Evolutionary conservation across 1,140 invertebrate species (phyloP), one percentile per base, ranked within the genome.

Genomic region (Nasonia longicornis): DNA sequence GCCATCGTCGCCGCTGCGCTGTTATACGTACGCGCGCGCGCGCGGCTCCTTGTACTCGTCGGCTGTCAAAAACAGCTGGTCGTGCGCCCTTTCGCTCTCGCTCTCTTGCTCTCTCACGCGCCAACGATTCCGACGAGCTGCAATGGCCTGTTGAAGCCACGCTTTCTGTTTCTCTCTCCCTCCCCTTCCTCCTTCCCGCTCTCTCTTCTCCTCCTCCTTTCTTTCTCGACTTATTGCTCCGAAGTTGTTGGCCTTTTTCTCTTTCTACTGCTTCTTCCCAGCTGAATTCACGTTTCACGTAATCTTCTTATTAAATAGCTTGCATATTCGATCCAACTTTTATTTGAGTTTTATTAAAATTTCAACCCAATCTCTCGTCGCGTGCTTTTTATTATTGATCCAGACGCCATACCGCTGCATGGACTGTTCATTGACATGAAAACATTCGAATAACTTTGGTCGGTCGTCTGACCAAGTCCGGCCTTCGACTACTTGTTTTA

Each of bases 261-360:
- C 6, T 16, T n/a, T n/a, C 52, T n/a, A 58, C 52, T 58, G 2
- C 16, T 58, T 58, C 52, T 58, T 58, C 52, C 16, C 52, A 58
- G 52, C 52, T 58, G 52, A 8, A 20, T 58, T 58, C 52, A 58
- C 52, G 52, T 58, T 58, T 58, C 52, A n/a, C 52, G 52, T 58
- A 58, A 58, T 58, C 52, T 58, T 58, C 52, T 58, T 58, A 58
- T 58, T 58, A 58, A 58, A 58, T 58, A 58, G 52, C 52, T 58
- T 58, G 52, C 52, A 58, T 58, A 58, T 58, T 58, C 52, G 52
- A 58, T 58, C 52, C 16, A 58, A 58, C 52, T 58, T 58, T 58
- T 58, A 58, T 58, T 58, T 20, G n/a, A 58, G 52, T 58, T 58
- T 58, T 58, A 58, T n/a, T 58, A 58, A 58, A 58, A 58, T 58